A percentile compares a stretch with the other conserved stretches of the same genome.
Conservation (phyloP, 53 echinoderm and acorn worm species). For the Apostichopus leukothele region DNA sequence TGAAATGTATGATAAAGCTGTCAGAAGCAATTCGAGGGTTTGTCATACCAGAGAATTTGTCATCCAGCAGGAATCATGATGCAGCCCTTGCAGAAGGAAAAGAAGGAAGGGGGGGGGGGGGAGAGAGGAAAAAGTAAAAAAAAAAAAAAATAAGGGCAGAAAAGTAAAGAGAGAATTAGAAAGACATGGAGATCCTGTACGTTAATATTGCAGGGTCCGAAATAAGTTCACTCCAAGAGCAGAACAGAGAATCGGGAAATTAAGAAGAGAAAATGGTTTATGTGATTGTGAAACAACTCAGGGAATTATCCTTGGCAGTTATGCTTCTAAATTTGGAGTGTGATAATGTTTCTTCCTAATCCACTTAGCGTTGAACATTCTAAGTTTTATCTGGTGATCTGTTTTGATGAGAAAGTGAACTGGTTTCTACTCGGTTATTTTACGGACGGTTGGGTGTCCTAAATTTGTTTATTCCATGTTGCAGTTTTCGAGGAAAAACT, state of each 20-base stretch:
- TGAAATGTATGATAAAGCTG: neutral
- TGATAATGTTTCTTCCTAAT: too few relatives aligned
- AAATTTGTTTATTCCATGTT: too few relatives aligned
- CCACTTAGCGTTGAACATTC: too few relatives aligned
- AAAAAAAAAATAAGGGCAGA: neutral
- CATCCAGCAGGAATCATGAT: neutral
- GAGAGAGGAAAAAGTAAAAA: too few relatives aligned
- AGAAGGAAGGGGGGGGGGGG: neutral
- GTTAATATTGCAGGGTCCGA: neutral
- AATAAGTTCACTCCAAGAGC: too few relatives aligned
- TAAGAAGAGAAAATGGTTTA: neutral
- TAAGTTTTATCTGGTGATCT: too few relatives aligned
- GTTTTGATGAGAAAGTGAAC: too few relatives aligned
- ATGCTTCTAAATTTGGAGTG: neutral
- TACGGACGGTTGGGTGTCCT: too few relatives aligned
- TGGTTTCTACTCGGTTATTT: too few relatives aligned
- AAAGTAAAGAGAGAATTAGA: neutral
- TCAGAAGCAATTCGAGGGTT: neutral
- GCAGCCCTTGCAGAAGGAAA: neutral
- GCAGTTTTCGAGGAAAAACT: too few relatives aligned
- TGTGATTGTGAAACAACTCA: neutral
- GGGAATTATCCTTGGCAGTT: neutral
- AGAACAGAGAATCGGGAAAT: too few relatives aligned
- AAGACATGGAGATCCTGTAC: neutral
- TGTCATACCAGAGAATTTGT: conserved; percentile 19